Conservation (phyloP, 2,888 invertebrate species). For the Melieria crassipennis region DNA sequence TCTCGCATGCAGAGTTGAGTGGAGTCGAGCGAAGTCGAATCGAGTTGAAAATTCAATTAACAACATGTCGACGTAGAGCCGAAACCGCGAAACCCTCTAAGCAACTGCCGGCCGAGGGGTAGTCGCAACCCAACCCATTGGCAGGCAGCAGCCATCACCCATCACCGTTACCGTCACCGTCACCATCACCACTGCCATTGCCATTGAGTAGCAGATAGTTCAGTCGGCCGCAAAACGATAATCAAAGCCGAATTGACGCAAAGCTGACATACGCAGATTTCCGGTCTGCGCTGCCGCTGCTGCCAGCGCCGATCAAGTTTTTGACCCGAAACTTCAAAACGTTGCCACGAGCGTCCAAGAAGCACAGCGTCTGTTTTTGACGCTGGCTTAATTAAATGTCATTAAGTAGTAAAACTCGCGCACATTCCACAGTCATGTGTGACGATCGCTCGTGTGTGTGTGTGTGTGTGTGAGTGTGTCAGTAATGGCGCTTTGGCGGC, state of each 20-base stretch:
- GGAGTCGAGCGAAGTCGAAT: neutral
- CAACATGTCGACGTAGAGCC: constrained; percentile 13
- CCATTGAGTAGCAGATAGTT: neutral
- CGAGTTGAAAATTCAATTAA: constrained; percentile 30
- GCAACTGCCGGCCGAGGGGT: too few species aligned
- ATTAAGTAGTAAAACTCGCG: constrained; percentile 42
- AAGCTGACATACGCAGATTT: constrained; percentile 31
- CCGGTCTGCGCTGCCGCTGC: constrained; percentile 20
- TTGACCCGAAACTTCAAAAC: constrained; percentile 24
- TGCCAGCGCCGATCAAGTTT: constrained; percentile 14
- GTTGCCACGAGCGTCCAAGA: constrained; percentile 21
- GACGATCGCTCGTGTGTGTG: neutral
- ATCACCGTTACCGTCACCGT: constrained; percentile 11
- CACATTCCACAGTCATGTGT: neutral
- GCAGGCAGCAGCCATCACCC: neutral
- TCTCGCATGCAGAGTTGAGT: neutral
- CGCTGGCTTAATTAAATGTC: constrained; percentile 45
- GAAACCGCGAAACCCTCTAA: constrained; percentile 6
- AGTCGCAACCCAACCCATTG: constrained; percentile 16
- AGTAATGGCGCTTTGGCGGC: neutral
- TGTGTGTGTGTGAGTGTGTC: neutral
- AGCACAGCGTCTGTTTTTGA: too few species aligned
- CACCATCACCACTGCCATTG: neutral
- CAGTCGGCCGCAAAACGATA: constrained; percentile 11
- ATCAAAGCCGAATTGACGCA: constrained; percentile 29